A percentile compares a stretch with the other conserved stretches of the same genome.
Evolutionary conservation across 2,113 vertebrate genomes (phyloP).

Genomic region (Hippocampus barbouri): DNA sequence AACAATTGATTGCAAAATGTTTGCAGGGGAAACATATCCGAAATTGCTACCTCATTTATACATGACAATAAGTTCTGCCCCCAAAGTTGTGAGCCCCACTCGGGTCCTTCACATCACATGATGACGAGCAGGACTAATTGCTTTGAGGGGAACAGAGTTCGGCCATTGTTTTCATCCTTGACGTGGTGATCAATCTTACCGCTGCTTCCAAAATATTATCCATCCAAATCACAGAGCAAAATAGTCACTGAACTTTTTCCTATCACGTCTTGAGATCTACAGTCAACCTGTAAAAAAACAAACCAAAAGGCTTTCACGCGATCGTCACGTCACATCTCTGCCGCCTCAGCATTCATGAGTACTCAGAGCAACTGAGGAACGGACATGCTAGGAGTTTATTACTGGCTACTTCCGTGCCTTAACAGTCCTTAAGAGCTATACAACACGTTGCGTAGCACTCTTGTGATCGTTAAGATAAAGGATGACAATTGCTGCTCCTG

Average conservation of each 20-base stretch:
- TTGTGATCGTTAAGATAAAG: conserved; percentile 19
- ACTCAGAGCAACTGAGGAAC: background rate
- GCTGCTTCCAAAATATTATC: conserved; percentile 11
- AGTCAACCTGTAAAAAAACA: background rate
- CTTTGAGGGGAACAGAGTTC: conserved; percentile 36
- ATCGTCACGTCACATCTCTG: background rate
- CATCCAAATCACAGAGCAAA: conserved; percentile 3
- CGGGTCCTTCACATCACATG: conserved; percentile 25
- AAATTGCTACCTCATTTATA: background rate
- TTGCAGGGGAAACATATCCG: too few species aligned
- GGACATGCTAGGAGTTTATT: background rate
- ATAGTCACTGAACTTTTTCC: conserved; percentile 19
- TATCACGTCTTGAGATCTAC: background rate
- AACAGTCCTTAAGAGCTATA: conserved; percentile 2
- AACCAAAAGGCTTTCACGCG: background rate
- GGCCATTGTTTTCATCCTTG: conserved; percentile 21
- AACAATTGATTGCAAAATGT: too few species aligned
- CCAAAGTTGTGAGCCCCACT: background rate
- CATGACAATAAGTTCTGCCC: background rate
- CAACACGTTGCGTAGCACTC: conserved; percentile 30
- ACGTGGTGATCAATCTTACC: conserved; percentile 5
- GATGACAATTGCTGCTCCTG: conserved; percentile 9
- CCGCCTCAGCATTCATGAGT: background rate
- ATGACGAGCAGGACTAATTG: conserved; percentile 32
- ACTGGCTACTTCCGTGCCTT: background rate